Percentiles rank a stretch among this genome's conserved stretches.
These are phyloP conservation scores for Microvelia longipes DNA, from an alignment of 1,140 invertebrate genomes.

Conservation along the genomic window DNA sequence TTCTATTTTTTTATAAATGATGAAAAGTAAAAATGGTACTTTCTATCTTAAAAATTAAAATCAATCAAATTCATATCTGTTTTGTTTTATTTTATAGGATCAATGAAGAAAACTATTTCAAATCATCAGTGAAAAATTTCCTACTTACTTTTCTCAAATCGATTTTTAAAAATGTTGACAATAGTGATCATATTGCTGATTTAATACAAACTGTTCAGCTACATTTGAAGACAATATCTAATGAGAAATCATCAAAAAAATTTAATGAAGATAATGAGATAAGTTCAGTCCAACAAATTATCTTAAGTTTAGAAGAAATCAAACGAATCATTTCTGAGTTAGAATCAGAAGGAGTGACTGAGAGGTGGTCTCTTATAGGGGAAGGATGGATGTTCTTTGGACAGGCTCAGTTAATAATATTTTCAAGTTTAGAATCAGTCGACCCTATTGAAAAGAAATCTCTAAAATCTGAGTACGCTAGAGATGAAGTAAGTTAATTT, in stretches of 20 bases:
- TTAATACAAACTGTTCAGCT: background rate
- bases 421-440: slow-evolving; percentile 35
- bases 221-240: background rate
- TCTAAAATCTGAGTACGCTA: slow-evolving; percentile 46
- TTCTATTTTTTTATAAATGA: too few species aligned
- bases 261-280: background rate
- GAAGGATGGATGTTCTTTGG: slow-evolving; percentile 31
- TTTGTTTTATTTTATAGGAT: slow-evolving; percentile 22
- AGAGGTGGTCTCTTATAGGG: slow-evolving; percentile 14
- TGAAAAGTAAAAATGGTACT: too few species aligned
- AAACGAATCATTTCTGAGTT: background rate
- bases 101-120: slow-evolving; percentile 21
- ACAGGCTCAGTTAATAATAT: slow-evolving; percentile 31
- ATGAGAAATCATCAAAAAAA: background rate
- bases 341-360: background rate
- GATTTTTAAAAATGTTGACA: slow-evolving; percentile 2
- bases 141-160: background rate
- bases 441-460: slow-evolving; percentile 58
- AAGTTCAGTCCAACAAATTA: background rate
- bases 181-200: background rate
- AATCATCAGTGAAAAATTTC: slow-evolving; percentile 7
- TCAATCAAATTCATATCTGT: too few species aligned
- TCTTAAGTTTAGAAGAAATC: background rate
- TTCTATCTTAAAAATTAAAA: too few species aligned
- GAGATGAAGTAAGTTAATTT: slow-evolving; percentile 39